phyloP scores from a whole-genome alignment of 2,113 vertebrate species.

The Ptilorrhoa leucosticta region DNA sequence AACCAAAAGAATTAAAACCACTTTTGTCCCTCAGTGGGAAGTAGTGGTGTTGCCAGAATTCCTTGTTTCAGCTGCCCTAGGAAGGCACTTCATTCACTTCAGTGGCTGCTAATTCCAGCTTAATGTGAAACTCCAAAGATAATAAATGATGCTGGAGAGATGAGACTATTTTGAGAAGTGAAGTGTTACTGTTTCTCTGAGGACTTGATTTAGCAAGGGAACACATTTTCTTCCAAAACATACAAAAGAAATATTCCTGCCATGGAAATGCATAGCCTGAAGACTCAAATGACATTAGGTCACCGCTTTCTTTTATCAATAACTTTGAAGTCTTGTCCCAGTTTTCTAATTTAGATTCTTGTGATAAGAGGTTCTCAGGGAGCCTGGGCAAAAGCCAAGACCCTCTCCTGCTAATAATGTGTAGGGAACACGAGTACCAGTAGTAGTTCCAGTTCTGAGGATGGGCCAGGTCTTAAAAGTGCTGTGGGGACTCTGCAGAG shows the following conservation, averaged over 20 bases:
- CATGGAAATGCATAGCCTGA: not conserved
- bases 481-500: not conserved
- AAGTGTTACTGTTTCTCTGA: not conserved
- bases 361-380: not conserved
- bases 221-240: not conserved
- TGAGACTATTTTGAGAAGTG: not conserved
- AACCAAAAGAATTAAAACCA: not conserved
- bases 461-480: not conserved
- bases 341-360: slow-evolving; percentile 46
- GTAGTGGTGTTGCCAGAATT: not conserved
- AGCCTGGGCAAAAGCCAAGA: slow-evolving; percentile 5
- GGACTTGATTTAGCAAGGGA: not conserved
- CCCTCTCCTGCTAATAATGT: not conserved
- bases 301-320: slow-evolving; percentile 42
- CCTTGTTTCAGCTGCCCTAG: not conserved
- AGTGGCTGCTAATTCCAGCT: not conserved
- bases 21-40: not conserved
- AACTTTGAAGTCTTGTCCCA: slow-evolving; percentile 46
- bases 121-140: not conserved
- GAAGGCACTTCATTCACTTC: not conserved
- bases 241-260: not conserved
- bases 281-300: slow-evolving; percentile 21
- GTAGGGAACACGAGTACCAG: not conserved
- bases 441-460: not conserved
- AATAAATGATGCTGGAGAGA: not conserved